Base-by-base conservation (phyloP, 2,888 invertebrate genomes). In the Ochropleura leucogaster region DNA sequence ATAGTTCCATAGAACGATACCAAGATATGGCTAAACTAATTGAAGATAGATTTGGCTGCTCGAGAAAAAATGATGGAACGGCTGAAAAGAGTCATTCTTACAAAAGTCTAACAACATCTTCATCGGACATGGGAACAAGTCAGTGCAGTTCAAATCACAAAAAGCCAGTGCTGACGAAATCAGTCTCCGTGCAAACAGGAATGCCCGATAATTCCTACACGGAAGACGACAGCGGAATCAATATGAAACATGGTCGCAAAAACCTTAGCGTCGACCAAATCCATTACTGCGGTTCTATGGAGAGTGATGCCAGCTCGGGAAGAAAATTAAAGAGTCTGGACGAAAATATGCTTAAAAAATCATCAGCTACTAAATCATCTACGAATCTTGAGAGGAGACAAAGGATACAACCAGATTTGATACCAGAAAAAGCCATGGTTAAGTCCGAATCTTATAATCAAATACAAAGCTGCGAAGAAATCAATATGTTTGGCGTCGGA, bases 1-100 rank as follows among this genome's bases (percentile, higher is more conserved):
- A 97, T 83, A 97, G 97, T 92, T 97, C 97, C 78, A 97, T 98
- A 91, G 97, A 98, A 88, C 95, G 98, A 65, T 98, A 98, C 82
- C 97, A 97, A 90, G 98, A 98, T 85, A 97, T 98, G 97, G 97
- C 97, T 7, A 97, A 97, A 89, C 93, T 98, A 74, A 97, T 98
- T 80, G 97, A 97, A 90, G 97, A 98, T 85, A 96, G 97, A 86
- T 97, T 98, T 81, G 97, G 97, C 3, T 96, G 92, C 64, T 82
- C 93, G 10, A 92, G 95, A 70, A 96, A 96, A 79, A 95, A 93
- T 75, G 96, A 96, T 74, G 94, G 95, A 1, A 96, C 95, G 3
- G 93, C 96, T 10, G 96, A 96, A 82, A 96, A 96, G 70, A 96
- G 96, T 86, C 95, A 96, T 88, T 96, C 96, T 3, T 96, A 96